A percentile compares a stretch with the other conserved stretches of the same genome.
Evolutionary conservation across 2,797 vertebrate genomes (phyloP).

Genomic region (Chelidonichthys spinosus): DNA sequence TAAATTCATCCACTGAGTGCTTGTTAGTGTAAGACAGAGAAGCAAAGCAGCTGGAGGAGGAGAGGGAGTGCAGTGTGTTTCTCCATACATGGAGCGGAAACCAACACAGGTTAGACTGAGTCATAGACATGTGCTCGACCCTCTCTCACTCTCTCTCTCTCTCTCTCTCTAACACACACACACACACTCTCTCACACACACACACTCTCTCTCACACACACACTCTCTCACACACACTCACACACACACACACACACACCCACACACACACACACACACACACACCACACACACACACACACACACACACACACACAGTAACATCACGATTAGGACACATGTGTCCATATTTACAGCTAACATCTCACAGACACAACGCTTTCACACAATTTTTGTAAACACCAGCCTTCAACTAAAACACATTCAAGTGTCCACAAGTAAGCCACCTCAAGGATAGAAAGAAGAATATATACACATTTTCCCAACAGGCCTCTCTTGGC

Average conservation of each 20-base stretch:
- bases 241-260: not conserved
- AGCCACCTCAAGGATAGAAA: slow-evolving; percentile 52
- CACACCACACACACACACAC: slow-evolving; percentile 6
- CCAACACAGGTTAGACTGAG: slow-evolving; percentile 76
- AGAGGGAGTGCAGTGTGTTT: slow-evolving; percentile 65
- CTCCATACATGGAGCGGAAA: slow-evolving; percentile 88
- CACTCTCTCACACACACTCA: too few species aligned
- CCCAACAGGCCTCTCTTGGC: slow-evolving; percentile 49
- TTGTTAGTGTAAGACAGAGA: slow-evolving; percentile 52
- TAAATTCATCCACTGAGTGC: slow-evolving; percentile 38
- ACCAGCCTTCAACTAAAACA: slow-evolving; percentile 46
- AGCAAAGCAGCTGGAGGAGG: slow-evolving; percentile 48
- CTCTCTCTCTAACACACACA: slow-evolving; percentile 6
- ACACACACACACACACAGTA: slow-evolving; percentile 31
- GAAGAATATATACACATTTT: slow-evolving; percentile 34
- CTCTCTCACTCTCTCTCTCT: slow-evolving; percentile 24
- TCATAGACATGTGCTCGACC: slow-evolving; percentile 68
- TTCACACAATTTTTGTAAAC: slow-evolving; percentile 55
- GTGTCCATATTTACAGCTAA: slow-evolving; percentile 61
- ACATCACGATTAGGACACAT: slow-evolving; percentile 49
- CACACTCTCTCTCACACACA: too few species aligned
- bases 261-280: not conserved
- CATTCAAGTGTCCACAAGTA: slow-evolving; percentile 74
- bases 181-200: not conserved
- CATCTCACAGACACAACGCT: slow-evolving; percentile 18